Conservation (phyloP, 2,888 invertebrate genomes). For the Epinotia ramella region DNA sequence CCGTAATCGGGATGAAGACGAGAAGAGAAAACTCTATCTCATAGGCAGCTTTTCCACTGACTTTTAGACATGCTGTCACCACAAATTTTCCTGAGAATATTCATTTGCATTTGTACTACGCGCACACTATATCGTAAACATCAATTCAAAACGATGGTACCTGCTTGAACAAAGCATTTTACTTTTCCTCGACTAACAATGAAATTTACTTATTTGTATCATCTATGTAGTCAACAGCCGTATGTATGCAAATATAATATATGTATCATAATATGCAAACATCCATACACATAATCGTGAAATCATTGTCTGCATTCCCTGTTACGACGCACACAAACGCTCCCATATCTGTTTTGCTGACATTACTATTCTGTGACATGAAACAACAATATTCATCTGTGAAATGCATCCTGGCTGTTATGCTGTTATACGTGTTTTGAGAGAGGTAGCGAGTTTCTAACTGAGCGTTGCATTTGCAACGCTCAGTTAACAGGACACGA, state of each 20-base stretch:
- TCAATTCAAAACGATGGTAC: too few relatives aligned
- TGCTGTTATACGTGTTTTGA: background rate
- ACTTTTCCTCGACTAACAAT: background rate
- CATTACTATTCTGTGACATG: conserved; percentile 39
- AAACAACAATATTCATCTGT: conserved; percentile 35
- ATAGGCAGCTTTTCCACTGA: too few relatives aligned
- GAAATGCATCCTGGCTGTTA: conserved; percentile 31
- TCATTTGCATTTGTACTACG: too few relatives aligned
- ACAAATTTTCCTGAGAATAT: too few relatives aligned
- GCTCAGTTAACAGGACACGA: too few relatives aligned
- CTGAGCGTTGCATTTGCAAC: background rate
- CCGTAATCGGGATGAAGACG: too few relatives aligned
- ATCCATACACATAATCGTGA: conserved; percentile 1
- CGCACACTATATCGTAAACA: too few relatives aligned
- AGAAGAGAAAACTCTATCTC: too few relatives aligned
- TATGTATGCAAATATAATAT: conserved; percentile 22
- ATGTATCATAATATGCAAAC: conserved; percentile 2
- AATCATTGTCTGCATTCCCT: conserved; percentile 14
- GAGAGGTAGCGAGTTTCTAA: background rate
- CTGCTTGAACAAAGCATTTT: background rate
- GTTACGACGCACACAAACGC: conserved; percentile 27
- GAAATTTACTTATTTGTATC: background rate
- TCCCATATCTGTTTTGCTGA: conserved; percentile 24
- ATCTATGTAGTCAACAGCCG: background rate
- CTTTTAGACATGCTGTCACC: too few relatives aligned